phyloP scores from a whole-genome alignment of 1,140 invertebrate genomes.

The Drosophila kurseongensis region DNA sequence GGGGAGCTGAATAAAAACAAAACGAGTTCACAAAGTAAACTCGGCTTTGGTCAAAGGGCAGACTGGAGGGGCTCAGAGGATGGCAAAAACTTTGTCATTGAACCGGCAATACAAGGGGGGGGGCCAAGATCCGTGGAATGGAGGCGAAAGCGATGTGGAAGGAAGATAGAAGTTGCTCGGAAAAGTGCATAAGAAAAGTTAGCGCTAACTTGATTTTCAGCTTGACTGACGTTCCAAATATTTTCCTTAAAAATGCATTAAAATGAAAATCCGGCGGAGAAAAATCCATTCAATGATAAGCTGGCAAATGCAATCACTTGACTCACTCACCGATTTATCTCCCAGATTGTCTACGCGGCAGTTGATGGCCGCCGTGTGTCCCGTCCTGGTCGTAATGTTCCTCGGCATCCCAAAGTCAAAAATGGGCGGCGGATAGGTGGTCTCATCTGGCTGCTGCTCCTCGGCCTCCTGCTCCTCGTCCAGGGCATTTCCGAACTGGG shows the following conservation, averaged over 20 bases:
- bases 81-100: conserved; percentile 56
- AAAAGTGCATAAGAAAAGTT: conserved; percentile 45
- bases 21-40: conserved; percentile 65
- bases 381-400: conserved; percentile 92
- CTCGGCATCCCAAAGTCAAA: conserved; percentile 92
- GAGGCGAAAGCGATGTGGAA: conserved; percentile 42
- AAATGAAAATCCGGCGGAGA: conserved; percentile 15
- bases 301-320: conserved; percentile 38
- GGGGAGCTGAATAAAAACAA: conserved; percentile 41
- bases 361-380: conserved; percentile 93
- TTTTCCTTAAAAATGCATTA: conserved; percentile 70
- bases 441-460: conserved; percentile 54
- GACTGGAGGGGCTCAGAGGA: conserved; percentile 1
- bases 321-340: conserved; percentile 91
- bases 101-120: conserved; percentile 58
- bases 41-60: conserved; percentile 45
- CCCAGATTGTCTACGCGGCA: conserved; percentile 93
- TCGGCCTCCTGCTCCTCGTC: conserved; percentile 52
- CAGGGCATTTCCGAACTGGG: conserved; percentile 61
- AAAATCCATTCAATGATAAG: conserved; percentile 51
- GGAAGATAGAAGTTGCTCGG: conserved; percentile 38
- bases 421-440: conserved; percentile 86
- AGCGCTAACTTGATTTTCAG: conserved; percentile 76
- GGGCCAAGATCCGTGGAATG: conserved; percentile 34
- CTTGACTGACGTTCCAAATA: conserved; percentile 71